These are phyloP conservation scores for Myotis yumanensis DNA, from an alignment of 2,113 vertebrate species.

Conservation along the genomic window DNA sequence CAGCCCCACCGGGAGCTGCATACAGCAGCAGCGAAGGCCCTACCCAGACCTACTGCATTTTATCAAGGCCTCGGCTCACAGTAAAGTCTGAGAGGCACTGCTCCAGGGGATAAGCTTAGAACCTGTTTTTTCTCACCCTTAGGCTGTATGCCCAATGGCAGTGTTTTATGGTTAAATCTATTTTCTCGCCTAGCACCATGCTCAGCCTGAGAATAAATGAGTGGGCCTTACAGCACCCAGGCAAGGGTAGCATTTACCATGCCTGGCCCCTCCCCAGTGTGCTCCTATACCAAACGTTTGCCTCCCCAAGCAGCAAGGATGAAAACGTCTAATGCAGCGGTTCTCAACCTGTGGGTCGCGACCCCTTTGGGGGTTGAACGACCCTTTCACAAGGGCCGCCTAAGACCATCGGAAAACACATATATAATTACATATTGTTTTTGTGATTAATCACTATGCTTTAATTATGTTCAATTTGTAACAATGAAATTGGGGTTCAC, in stretches of 20 bases:
- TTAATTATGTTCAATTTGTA: too few species aligned
- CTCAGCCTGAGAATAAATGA: not conserved
- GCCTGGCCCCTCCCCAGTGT: too few species aligned
- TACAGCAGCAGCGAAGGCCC: rapidly evolving
- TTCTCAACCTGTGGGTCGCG: too few species aligned
- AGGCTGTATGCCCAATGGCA: not conserved
- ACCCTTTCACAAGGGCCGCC: too few species aligned
- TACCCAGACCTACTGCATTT: not conserved
- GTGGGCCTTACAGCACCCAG: not conserved
- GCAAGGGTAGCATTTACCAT: not conserved
- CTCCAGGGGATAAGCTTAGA: not conserved
- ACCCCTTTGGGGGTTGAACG: too few species aligned
- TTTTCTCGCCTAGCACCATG: not conserved
- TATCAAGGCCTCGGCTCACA: not conserved
- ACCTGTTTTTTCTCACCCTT: not conserved
- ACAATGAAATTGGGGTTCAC: too few species aligned
- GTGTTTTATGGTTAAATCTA: not conserved
- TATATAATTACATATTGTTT: too few species aligned
- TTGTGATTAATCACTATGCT: too few species aligned
- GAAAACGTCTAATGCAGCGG: not conserved
- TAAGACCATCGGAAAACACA: too few species aligned
- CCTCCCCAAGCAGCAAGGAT: not conserved
- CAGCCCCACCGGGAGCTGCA: not conserved
- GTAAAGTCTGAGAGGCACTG: not conserved
- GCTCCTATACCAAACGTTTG: not conserved